Evolutionary conservation across 2,888 invertebrate genomes (phyloP).

Genomic region (Augochlorella aurata): DNA sequence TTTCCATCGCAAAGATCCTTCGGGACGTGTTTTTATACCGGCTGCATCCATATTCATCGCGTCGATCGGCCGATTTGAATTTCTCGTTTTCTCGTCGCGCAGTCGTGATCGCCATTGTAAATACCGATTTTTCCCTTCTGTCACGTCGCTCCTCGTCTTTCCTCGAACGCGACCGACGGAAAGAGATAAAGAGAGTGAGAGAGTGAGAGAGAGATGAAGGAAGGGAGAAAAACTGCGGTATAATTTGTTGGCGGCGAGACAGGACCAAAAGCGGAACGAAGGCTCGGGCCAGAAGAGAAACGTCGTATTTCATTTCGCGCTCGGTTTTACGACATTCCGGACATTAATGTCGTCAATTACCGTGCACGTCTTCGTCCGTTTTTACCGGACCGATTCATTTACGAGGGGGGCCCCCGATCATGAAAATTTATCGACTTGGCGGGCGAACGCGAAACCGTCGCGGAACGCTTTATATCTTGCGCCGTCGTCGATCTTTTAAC

Average conservation of each 20-base stretch:
- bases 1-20: slow-evolving; percentile 62
- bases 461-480: slow-evolving; percentile 7
- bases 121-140: slow-evolving; percentile 52
- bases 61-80: slow-evolving; percentile 66
- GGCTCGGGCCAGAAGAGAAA: slow-evolving; percentile 26
- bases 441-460: neutral
- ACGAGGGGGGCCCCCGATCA: slow-evolving; percentile 32
- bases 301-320: slow-evolving; percentile 55
- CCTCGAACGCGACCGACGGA: neutral
- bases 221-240: slow-evolving; percentile 41
- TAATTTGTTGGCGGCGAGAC: slow-evolving; percentile 45
- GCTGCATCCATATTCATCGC: slow-evolving; percentile 65
- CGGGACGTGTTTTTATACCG: slow-evolving; percentile 40
- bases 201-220: neutral
- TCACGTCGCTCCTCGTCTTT: neutral
- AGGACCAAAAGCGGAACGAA: slow-evolving; percentile 41
- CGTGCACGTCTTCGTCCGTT: slow-evolving; percentile 54
- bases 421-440: slow-evolving; percentile 49
- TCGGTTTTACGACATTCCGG: slow-evolving; percentile 48
- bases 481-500: slow-evolving; percentile 7
- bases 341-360: slow-evolving; percentile 52
- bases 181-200: neutral
- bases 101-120: slow-evolving; percentile 55
- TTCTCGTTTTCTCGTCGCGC: slow-evolving; percentile 58
- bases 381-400: slow-evolving; percentile 44